Base-by-base conservation (phyloP, 2,113 vertebrate species). In the Alethe castanea region DNA sequence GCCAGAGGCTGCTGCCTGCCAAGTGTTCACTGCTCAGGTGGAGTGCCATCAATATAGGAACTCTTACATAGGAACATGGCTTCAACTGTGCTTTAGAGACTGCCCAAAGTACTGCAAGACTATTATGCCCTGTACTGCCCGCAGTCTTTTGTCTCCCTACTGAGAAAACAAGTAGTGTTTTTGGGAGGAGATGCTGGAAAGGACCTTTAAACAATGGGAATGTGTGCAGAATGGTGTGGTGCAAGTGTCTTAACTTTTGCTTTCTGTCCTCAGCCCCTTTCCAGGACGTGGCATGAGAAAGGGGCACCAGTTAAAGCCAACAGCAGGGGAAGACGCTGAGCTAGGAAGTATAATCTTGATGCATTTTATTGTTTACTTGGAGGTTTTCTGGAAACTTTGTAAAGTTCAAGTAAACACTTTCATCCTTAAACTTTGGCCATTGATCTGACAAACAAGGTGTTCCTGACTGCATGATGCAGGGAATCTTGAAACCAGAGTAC, bases 361-460 rank as follows among this genome's bases (percentile, higher is more conserved):
- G 5, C 36, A 28, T 71, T 84, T 84, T 54, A 62, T 35, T 81
- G 31, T 73, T 61, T 69, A 36, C 28, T 65, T 60, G 44, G 2
- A 35, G 54, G 26, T 52, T 38, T 50, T 61, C 45, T 77, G 19
- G 25, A 73, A 71, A 44, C 6, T 70, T 42, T 76, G 69, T 76
- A 45, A 74, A 8, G 15, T 76, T 74, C 19, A 61, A 95, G 91
- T 90, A 80, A 93, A 90, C 5, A 4, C 11, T 76, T 69, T 65
- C 2, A 40, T 61, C 17, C 59, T 48, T 72, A 73, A 48, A 52
- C 50, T 86, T 57, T 54, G 50, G 23, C 36, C 25, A 12, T n/a
- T 36, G 59, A 6, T 69, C 54, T 91, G 62, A 47, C 50, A 79
- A 83, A 11, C 45, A 71, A 36, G n/a, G 15, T 9, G 5, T n/a